These are phyloP conservation scores for Ectemnius cavifrons DNA, from an alignment of 2,888 invertebrate species.

Conservation along the genomic window DNA sequence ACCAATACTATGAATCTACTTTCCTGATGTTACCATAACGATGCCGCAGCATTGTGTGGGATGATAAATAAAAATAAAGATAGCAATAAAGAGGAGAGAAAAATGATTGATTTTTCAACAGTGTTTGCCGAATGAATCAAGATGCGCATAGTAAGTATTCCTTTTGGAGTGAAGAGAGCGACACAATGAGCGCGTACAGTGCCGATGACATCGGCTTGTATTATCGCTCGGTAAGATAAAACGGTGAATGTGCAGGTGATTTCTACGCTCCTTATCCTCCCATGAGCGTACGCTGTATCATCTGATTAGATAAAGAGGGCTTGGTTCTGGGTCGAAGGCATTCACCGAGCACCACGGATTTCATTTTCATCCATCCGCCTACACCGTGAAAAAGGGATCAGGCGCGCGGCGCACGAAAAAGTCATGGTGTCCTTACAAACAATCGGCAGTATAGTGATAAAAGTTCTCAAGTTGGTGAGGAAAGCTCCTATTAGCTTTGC, in stretches of 20 bases:
- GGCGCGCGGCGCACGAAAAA: constrained; percentile 14
- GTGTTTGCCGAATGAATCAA: neutral
- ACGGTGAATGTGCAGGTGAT: constrained; percentile 45
- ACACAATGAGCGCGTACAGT: constrained; percentile 25
- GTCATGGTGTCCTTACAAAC: constrained; percentile 90
- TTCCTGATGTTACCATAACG: no score
- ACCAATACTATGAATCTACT: no score
- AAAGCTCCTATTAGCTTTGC: constrained; percentile 26
- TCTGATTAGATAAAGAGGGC: constrained; percentile 77
- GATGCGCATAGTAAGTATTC: neutral
- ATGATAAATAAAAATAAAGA: neutral
- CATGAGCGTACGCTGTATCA: constrained; percentile 60
- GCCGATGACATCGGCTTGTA: constrained; percentile 20
- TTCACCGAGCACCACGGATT: constrained; percentile 36
- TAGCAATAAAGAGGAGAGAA: neutral
- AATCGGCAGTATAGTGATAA: constrained; percentile 89
- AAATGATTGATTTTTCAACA: neutral
- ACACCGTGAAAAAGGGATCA: constrained; percentile 25
- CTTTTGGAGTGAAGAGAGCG: neutral
- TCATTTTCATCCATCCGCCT: constrained; percentile 47
- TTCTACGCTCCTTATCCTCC: constrained; percentile 59
- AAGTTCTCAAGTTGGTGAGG: constrained; percentile 90
- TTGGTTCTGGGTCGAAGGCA: constrained; percentile 65
- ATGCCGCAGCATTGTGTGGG: no score
- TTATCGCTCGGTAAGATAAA: constrained; percentile 41